Percentiles rank a stretch among this genome's conserved stretches.
Evolutionary conservation across 2,797 vertebrate species (phyloP).

Genomic region (Heteromormyrus szaboi): DNA sequence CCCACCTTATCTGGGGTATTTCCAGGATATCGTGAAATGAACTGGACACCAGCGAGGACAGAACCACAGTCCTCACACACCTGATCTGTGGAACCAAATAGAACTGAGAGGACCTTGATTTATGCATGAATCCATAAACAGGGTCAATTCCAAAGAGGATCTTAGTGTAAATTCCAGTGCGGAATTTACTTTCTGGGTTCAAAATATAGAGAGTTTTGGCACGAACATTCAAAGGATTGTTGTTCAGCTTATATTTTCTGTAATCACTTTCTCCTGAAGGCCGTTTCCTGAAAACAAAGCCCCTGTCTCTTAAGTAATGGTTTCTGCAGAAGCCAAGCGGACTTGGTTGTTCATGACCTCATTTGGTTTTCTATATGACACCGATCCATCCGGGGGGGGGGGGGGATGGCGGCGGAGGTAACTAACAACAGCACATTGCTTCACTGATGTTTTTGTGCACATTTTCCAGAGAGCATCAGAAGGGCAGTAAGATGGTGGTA

Average conservation of each 20-base stretch:
- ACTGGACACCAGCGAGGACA: not conserved
- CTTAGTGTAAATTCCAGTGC: not conserved
- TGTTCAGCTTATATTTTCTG: not conserved
- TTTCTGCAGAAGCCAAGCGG: not conserved
- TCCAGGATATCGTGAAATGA: not conserved
- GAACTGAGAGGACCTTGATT: not conserved
- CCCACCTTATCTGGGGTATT: not conserved
- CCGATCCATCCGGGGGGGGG: not conserved
- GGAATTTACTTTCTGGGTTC: not conserved
- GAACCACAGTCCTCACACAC: not conserved
- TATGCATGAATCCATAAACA: not conserved
- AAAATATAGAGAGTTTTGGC: not conserved
- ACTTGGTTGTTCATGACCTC: not conserved
- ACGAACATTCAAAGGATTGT: not conserved
- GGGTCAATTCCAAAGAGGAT: not conserved
- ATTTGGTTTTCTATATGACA: not conserved
- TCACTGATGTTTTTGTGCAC: not conserved
- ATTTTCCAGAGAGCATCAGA: not conserved
- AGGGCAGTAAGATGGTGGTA: not conserved
- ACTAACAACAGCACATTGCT: not conserved
- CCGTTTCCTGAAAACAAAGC: not conserved
- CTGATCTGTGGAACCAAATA: not conserved
- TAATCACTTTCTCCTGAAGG: not conserved
- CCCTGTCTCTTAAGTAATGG: not conserved
- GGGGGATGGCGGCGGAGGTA: not conserved